Percentiles rank a stretch among this genome's conserved stretches.
Evolutionary conservation across 2,797 vertebrate species (phyloP).

Genomic region (Heliangelus exortis): DNA sequence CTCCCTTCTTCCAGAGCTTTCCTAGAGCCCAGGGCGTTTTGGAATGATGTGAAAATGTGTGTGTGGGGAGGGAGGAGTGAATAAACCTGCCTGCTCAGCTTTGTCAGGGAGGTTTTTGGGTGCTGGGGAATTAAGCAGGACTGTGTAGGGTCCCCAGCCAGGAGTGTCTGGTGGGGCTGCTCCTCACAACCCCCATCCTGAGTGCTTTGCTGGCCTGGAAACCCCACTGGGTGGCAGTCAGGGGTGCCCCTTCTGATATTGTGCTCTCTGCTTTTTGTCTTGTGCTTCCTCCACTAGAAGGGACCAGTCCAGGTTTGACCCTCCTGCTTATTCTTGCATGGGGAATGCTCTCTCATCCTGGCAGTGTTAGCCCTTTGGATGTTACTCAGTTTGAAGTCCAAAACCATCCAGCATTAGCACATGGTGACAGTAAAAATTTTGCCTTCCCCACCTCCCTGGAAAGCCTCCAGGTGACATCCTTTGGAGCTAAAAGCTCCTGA

Average conservation of each 20-base stretch:
- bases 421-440: neutral
- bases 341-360: conserved; percentile 59
- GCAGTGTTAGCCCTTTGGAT: conserved; percentile 63
- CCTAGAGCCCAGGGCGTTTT: too few relatives aligned
- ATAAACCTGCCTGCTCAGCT: neutral
- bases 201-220: conserved; percentile 8
- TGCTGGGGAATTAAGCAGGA: neutral
- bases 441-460: neutral
- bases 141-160: too few relatives aligned
- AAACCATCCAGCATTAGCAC: neutral
- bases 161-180: too few relatives aligned
- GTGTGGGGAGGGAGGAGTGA: neutral
- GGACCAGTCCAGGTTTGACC: conserved; percentile 76
- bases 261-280: conserved; percentile 70
- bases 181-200: neutral
- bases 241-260: conserved; percentile 51
- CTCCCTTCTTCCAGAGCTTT: neutral
- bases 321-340: conserved; percentile 70
- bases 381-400: conserved; percentile 41
- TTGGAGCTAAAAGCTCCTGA: neutral
- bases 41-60: too few relatives aligned
- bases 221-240: neutral
- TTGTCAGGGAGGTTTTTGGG: neutral
- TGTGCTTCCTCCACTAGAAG: conserved; percentile 76
- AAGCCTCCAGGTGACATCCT: neutral